These are phyloP conservation scores for Onychomys arenicola DNA, from an alignment of 2,797 vertebrate genomes.

Conservation along the genomic window DNA sequence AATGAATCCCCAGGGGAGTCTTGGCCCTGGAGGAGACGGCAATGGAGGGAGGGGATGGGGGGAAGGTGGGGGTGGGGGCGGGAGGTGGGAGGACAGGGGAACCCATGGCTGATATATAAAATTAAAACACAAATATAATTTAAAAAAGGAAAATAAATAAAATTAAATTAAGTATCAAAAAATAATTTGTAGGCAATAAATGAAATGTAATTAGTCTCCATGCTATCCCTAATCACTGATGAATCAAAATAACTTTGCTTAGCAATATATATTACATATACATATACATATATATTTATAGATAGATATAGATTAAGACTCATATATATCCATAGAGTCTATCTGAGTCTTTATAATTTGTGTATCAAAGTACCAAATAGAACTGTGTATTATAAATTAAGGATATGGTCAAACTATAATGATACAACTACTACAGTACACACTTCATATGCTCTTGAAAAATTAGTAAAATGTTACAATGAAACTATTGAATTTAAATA, in stretches of 20 bases:
- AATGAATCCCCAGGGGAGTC: no score
- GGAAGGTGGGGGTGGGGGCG: no score
- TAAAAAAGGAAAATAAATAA: no score
- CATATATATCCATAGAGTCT: background rate
- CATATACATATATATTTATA: background rate
- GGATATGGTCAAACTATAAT: background rate
- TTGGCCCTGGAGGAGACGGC: no score
- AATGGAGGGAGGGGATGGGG: no score
- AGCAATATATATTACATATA: background rate
- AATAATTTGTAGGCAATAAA: background rate
- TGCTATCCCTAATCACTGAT: background rate
- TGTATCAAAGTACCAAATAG: background rate
- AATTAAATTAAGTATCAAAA: background rate
- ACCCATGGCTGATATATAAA: no score
- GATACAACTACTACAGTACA: background rate
- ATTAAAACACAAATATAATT: no score
- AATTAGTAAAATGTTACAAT: background rate
- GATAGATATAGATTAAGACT: background rate
- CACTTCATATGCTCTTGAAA: background rate
- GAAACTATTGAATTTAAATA: background rate
- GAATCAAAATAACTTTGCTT: background rate
- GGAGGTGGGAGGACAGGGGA: no score
- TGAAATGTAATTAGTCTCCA: no score
- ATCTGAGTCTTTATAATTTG: background rate
- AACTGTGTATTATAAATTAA: background rate